Conservation (phyloP, 2,888 invertebrate species). For the Boloria euphrosyne region DNA sequence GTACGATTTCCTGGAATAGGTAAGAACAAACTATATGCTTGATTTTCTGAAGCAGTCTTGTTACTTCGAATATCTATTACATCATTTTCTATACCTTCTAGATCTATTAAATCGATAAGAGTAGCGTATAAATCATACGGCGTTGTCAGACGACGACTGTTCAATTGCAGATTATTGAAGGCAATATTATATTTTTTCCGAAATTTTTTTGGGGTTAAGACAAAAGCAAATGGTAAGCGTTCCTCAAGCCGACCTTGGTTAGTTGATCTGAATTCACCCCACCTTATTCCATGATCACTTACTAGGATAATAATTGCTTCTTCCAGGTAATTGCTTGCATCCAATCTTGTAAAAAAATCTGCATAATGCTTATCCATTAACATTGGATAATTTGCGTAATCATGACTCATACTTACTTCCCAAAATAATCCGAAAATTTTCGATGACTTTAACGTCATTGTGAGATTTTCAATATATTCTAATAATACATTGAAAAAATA, state of each 20-base stretch:
- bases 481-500: conserved; percentile 86
- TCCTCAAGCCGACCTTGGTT: conserved; percentile 92
- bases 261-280: conserved; percentile 89
- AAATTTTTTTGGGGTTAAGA: conserved; percentile 88
- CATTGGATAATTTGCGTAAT: conserved; percentile 87
- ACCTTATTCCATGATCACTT: conserved; percentile 95
- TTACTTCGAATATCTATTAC: conserved; percentile 50
- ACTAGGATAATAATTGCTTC: conserved; percentile 86
- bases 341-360: conserved; percentile 77
- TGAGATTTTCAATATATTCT: conserved; percentile 85
- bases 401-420: conserved; percentile 90
- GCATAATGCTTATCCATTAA: conserved; percentile 85
- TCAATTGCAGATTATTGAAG: conserved; percentile 83
- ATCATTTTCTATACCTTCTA: conserved; percentile 52
- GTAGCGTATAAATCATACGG: conserved; percentile 91
- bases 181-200: conserved; percentile 81
- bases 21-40: conserved; percentile 88
- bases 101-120: conserved; percentile 84
- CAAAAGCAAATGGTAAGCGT: conserved; percentile 89
- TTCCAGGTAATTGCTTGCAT: conserved; percentile 77
- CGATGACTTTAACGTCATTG: conserved; percentile 74
- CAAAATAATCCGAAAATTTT: conserved; percentile 91
- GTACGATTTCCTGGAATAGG: conserved; percentile 86
- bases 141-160: conserved; percentile 85
- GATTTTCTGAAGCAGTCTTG: conserved; percentile 52